Base-by-base conservation (phyloP, 2,888 invertebrate genomes). In the Galerucella pusilla region DNA sequence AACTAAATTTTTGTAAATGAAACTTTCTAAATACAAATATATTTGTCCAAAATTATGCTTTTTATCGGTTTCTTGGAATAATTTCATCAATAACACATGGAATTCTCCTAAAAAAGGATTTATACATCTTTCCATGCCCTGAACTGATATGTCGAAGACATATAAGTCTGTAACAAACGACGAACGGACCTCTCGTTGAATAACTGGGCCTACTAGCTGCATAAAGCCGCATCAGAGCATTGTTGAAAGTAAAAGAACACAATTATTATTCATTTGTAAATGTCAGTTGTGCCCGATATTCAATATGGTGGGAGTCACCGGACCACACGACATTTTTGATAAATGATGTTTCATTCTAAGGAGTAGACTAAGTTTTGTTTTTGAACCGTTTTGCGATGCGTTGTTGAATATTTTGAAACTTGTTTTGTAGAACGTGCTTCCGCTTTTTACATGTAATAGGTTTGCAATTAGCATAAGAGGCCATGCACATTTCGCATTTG, bases 201-300 rank as follows among this genome's bases (percentile, higher is more conserved):
- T 83, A 82, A 80, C 82, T 81, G 80, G 80, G 82, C 82, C 83
- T 82, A 81, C 83, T 81, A 83, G 81, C 78, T 80, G 81, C 81
- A 82, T 80, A 83, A 84, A 83, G 82, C 83, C 82, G 83, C 82
- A 82, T 84, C 84, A 81, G 80, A 77, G 83, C 79, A 85, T 86
- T 86, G 85, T 86, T 82, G 85, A 86, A 86, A 86, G 86, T 86
- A 86, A 87, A 87, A 87, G 87, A 87, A 86, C 87, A 87, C 86
- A 87, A 88, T 88, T 87, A 87, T 87, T 87, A 87, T 88, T 88
- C 88, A 88, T 88, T 88, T 88, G 87, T 88, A 87, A 87, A 87
- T 87, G 88, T 88, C 88, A 88, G 85, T 84, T 83, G 83, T 86
- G 87, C 84, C 86, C 87, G 86, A 88, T 87, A 88, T 88, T 88